Evolutionary conservation across 2,113 vertebrate genomes (phyloP).

Genomic region (Muntiacus muntjak): DNA sequence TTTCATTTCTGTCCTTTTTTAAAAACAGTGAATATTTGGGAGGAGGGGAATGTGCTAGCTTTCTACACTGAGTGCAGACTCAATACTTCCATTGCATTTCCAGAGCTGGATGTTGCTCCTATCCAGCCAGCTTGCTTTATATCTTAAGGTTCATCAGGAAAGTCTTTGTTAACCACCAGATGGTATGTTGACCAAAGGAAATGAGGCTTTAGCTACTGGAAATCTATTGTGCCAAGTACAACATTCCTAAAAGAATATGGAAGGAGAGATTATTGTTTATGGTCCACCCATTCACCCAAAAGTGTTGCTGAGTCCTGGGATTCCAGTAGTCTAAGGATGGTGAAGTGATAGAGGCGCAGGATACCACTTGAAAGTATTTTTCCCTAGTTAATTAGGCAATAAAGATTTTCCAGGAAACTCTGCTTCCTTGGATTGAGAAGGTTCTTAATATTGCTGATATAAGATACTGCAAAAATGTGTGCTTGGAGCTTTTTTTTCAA

Average conservation of each 20-base stretch:
- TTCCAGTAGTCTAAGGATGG: slow-evolving; percentile 22
- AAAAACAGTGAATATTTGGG: neutral
- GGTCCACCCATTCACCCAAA: slow-evolving; percentile 51
- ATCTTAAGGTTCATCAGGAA: slow-evolving; percentile 7
- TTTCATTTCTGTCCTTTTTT: neutral
- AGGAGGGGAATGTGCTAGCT: neutral
- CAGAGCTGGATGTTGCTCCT: neutral
- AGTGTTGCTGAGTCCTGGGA: slow-evolving; percentile 55
- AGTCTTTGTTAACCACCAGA: slow-evolving; percentile 66
- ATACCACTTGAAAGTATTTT: slow-evolving; percentile 49
- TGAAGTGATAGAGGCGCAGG: slow-evolving; percentile 24
- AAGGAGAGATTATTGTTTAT: slow-evolving; percentile 77
- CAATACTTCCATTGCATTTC: neutral
- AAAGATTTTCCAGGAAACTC: slow-evolving; percentile 55
- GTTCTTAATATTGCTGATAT: slow-evolving; percentile 7
- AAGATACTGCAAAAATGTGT: slow-evolving; percentile 33
- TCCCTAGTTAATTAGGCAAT: slow-evolving; percentile 43
- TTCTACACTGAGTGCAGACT: neutral
- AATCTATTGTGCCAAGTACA: slow-evolving; percentile 75
- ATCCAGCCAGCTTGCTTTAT: neutral
- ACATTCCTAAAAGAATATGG: slow-evolving; percentile 78
- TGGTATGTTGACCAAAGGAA: slow-evolving; percentile 78
- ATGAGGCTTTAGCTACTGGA: slow-evolving; percentile 77
- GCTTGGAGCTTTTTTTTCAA: neutral
- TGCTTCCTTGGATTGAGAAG: slow-evolving; percentile 28